These are phyloP conservation scores for Hippopotamus amphibius DNA, from an alignment of 2,113 vertebrate species.

Conservation along the genomic window DNA sequence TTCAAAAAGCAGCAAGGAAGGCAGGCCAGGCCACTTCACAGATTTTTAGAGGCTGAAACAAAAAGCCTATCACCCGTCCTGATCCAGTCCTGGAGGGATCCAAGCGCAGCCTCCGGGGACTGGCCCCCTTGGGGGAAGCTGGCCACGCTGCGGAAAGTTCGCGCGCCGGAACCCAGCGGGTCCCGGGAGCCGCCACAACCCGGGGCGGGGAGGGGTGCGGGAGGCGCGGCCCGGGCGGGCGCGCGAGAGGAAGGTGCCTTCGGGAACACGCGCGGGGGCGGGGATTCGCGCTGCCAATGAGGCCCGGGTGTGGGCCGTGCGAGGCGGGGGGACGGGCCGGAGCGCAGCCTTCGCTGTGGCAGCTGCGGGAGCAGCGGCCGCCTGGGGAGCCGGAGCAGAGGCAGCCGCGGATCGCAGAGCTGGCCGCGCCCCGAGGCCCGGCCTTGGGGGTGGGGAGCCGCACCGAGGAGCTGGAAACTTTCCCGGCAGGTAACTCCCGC, in stretches of 20 bases:
- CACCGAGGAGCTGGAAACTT: conserved; percentile 79
- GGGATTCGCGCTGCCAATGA: conserved; percentile 83
- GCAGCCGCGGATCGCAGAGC: conserved; percentile 27
- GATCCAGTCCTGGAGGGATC: neutral
- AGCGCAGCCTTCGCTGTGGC: conserved; percentile 66
- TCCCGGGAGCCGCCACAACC: neutral
- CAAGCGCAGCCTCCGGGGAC: neutral
- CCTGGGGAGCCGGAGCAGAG: conserved; percentile 35
- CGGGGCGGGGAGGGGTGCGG: conserved; percentile 52
- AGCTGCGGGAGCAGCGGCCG: conserved; percentile 67
- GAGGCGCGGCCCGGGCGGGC: conserved; percentile 71
- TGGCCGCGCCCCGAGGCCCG: conserved; percentile 67
- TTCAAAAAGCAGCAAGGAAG: conserved; percentile 45
- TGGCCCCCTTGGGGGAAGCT: neutral
- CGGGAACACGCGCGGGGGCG: conserved; percentile 83
- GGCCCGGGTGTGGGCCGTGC: conserved; percentile 79
- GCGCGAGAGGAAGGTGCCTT: conserved; percentile 79
- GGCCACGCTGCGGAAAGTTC: conserved; percentile 4
- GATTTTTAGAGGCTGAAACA: conserved; percentile 21
- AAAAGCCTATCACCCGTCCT: neutral
- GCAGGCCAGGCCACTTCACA: conserved; percentile 11
- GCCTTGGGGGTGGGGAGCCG: conserved; percentile 66
- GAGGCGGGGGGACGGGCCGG: conserved; percentile 62
- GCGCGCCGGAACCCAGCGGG: neutral
- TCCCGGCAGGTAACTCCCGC: conserved; percentile 77